These are phyloP conservation scores for Globia sparganii DNA, from an alignment of 2,888 invertebrate species.

Conservation along the genomic window DNA sequence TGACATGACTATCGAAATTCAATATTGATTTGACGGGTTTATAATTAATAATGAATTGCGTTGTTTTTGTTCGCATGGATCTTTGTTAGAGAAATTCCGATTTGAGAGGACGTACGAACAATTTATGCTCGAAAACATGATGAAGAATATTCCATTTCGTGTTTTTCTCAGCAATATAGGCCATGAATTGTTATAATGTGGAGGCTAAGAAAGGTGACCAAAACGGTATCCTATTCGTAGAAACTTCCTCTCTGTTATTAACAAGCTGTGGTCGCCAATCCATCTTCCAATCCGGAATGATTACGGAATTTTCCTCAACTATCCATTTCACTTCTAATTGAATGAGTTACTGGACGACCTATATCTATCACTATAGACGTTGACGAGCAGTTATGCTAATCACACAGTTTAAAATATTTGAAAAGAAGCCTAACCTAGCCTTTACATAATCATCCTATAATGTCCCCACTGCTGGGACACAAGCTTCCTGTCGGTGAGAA, in stretches of 20 bases:
- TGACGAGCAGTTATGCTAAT: background rate
- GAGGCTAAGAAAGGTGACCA: background rate
- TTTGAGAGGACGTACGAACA: background rate
- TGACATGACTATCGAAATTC: constrained; percentile 29
- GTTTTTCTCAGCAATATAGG: background rate
- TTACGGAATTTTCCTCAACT: constrained; percentile 9
- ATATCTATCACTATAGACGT: background rate
- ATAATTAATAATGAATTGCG: constrained; percentile 14
- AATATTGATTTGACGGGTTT: constrained; percentile 25
- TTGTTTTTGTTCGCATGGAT: constrained; percentile 25
- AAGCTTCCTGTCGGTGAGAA: too few relatives aligned
- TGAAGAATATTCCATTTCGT: background rate
- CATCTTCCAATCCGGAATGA: background rate
- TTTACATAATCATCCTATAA: background rate
- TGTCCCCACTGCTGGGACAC: background rate
- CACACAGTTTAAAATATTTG: background rate
- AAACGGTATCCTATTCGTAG: background rate
- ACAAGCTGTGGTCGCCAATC: background rate
- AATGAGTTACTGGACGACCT: background rate
- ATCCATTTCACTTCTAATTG: background rate
- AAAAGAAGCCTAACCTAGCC: background rate
- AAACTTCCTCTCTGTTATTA: background rate
- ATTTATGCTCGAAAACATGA: background rate
- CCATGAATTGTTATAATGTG: background rate
- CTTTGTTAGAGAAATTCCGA: background rate